Evolutionary conservation across 1,140 invertebrate genomes (phyloP).

Genomic region (Drosophila athabasca): DNA sequence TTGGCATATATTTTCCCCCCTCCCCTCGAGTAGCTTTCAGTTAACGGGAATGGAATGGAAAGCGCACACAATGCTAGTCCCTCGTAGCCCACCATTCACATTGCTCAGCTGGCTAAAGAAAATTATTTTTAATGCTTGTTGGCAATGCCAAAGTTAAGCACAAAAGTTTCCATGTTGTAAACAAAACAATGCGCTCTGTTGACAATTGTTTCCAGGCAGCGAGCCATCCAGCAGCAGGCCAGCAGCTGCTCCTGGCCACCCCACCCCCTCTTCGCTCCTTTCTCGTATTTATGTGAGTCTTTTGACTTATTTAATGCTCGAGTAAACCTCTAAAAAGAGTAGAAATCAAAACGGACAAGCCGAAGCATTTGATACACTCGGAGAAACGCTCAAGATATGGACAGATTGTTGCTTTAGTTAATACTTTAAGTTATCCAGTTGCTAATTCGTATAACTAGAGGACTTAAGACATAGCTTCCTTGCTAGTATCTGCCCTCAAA

Average conservation of each 20-base stretch:
- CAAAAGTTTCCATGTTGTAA: conserved; percentile 65
- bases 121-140: conserved; percentile 62
- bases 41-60: neutral
- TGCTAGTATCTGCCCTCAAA: conserved; percentile 6
- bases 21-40: too few relatives aligned
- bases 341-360: neutral
- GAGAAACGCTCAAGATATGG: neutral
- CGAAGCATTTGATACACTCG: too few relatives aligned
- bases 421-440: too few relatives aligned
- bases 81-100: conserved; percentile 31
- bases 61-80: conserved; percentile 21
- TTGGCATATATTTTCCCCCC: too few relatives aligned
- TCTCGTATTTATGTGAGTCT: conserved; percentile 35
- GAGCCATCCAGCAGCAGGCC: conserved; percentile 23
- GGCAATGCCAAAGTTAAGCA: conserved; percentile 57
- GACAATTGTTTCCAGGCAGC: conserved; percentile 69
- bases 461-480: too few relatives aligned
- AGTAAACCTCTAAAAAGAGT: conserved; percentile 65
- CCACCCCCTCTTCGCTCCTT: too few relatives aligned
- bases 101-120: conserved; percentile 51
- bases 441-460: too few relatives aligned
- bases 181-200: conserved; percentile 70
- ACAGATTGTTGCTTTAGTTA: too few relatives aligned
- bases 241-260: conserved; percentile 10
- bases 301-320: conserved; percentile 78